Conservation (phyloP, 2,888 invertebrate genomes). For the Pristionchus maxplancki region DNA sequence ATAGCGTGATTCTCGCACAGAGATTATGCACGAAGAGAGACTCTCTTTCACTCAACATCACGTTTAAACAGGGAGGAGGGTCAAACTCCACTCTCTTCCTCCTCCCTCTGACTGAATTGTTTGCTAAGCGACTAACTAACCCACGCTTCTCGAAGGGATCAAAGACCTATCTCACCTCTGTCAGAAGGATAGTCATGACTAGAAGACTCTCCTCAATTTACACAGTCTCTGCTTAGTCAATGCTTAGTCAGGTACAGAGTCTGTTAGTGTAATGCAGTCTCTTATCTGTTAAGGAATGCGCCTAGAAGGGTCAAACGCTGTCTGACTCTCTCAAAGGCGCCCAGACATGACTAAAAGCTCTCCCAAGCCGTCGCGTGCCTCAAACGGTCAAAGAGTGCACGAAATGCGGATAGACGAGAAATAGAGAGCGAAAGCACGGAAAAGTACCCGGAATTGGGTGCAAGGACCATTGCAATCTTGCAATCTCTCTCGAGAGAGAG, state of each 20-base stretch:
- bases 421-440: not conserved
- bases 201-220: not conserved
- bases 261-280: not conserved
- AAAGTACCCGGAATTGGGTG: constrained; percentile 5
- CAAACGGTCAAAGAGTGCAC: not conserved
- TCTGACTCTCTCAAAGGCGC: not conserved
- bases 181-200: not conserved
- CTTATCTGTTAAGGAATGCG: no score
- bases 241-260: not conserved
- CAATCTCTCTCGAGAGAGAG: not conserved
- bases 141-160: not conserved
- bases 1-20: not conserved
- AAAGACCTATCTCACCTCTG: not conserved
- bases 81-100: constrained; percentile 2
- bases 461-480: not conserved
- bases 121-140: constrained; percentile 21
- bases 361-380: not conserved
- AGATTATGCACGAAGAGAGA: not conserved
- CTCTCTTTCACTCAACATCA: not conserved
- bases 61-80: not conserved
- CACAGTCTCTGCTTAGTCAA: not conserved
- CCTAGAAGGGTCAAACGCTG: no score
- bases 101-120: not conserved
- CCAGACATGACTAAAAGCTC: not conserved
- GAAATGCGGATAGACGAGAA: not conserved